phyloP scores from a whole-genome alignment of 2,797 vertebrate species.

The Discoglossus pictus region DNA sequence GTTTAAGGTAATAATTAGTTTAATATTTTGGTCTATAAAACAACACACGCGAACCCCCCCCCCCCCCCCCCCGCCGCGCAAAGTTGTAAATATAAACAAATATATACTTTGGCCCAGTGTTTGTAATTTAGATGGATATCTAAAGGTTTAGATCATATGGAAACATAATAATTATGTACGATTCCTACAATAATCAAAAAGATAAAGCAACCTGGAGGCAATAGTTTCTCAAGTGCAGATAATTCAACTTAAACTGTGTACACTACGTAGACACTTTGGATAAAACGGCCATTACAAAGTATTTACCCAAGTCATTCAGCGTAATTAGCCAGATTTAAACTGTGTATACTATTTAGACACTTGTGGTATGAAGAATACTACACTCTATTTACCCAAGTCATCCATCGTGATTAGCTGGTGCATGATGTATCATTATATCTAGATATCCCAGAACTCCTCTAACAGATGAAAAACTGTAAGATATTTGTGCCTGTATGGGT shows the following conservation, averaged over 20 bases:
- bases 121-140: no score
- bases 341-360: constrained; percentile 40
- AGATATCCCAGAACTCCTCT: not conserved
- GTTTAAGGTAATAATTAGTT: no score
- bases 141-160: no score
- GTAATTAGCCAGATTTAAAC: constrained; percentile 41
- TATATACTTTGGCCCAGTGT: no score
- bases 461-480: constrained; percentile 22
- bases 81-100: no score
- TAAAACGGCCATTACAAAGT: not conserved
- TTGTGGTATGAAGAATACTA: constrained; percentile 20
- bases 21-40: no score
- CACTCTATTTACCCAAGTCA: constrained; percentile 33
- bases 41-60: no score
- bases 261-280: constrained; percentile 19
- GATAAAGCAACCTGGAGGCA: no score
- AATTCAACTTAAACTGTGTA: constrained; percentile 5
- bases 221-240: no score
- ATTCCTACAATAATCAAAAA: no score
- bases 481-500: constrained; percentile 35
- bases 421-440: constrained; percentile 3
- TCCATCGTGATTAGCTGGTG: constrained; percentile 25
- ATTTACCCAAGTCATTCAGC: constrained; percentile 35
- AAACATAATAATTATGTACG: no score
- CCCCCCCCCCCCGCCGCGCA: no score